Evolutionary conservation across 2,888 invertebrate genomes (phyloP).

Genomic region (Caenorhabditis sp.): DNA sequence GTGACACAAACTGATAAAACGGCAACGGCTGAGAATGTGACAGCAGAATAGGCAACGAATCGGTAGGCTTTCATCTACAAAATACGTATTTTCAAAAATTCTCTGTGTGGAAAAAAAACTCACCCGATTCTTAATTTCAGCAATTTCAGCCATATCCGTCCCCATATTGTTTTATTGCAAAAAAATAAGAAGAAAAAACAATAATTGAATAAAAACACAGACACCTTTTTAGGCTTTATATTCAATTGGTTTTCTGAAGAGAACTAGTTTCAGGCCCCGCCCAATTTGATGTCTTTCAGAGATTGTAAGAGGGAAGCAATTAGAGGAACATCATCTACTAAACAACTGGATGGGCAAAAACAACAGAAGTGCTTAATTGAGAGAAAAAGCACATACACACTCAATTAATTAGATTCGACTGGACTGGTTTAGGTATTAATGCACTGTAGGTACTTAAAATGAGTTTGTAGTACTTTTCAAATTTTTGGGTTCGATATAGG

Average conservation of each 20-base stretch:
- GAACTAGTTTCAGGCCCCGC: not conserved
- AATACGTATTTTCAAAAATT: not conserved
- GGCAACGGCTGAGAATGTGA: constrained; percentile 43
- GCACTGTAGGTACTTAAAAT: no score
- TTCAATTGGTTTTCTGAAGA: not conserved
- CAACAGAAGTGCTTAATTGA: not conserved
- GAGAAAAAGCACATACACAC: not conserved
- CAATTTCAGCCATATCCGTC: not conserved
- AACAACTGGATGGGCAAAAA: not conserved
- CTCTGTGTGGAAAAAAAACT: not conserved
- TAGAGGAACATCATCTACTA: not conserved
- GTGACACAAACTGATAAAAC: constrained; percentile 51
- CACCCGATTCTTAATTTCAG: constrained; percentile 3
- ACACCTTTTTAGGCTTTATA: not conserved
- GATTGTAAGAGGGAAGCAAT: not conserved
- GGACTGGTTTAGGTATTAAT: no score
- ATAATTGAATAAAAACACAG: not conserved
- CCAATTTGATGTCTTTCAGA: not conserved
- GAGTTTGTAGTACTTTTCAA: no score
- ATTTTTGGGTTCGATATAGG: no score
- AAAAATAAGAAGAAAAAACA: not conserved
- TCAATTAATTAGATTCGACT: no score
- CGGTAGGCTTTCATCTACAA: constrained; percentile 48
- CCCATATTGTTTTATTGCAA: not conserved
- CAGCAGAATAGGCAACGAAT: constrained; percentile 49